Percentiles rank a stretch among this genome's conserved stretches.
These are phyloP conservation scores for Notolabrus celidotus DNA, from an alignment of 2,797 vertebrate species.

Conservation along the genomic window DNA sequence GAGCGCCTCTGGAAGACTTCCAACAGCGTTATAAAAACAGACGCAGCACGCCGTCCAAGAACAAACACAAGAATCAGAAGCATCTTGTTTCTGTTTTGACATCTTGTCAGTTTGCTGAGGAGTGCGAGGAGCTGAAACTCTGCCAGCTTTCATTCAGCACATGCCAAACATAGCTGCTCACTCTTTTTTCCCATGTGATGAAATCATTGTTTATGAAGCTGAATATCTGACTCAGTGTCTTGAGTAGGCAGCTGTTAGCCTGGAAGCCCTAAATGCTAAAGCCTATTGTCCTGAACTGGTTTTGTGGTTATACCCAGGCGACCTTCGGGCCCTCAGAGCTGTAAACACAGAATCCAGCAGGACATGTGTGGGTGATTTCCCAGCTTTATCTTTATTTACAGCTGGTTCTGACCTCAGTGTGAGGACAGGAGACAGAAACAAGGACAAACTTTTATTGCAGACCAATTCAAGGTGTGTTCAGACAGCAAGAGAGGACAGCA, in stretches of 20 bases:
- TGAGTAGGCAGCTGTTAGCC: conserved; percentile 33
- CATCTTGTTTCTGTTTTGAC: not conserved
- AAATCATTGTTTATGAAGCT: conserved; percentile 40
- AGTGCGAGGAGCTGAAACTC: not conserved
- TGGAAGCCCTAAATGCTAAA: conserved; percentile 27
- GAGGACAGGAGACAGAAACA: conserved; percentile 2
- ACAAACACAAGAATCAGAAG: conserved; percentile 4
- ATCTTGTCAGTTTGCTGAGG: not conserved
- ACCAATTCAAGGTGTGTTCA: not conserved
- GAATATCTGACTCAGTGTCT: conserved; percentile 12
- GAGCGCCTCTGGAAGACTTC: not conserved
- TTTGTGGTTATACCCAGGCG: not conserved
- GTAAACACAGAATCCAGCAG: conserved; percentile 1
- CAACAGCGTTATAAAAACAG: not conserved
- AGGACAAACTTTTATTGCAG: not conserved
- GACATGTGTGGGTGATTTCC: not conserved
- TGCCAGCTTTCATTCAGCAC: conserved; percentile 10
- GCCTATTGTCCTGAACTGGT: conserved; percentile 17
- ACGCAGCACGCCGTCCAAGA: conserved; percentile 9
- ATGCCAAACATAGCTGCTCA: conserved; percentile 29
- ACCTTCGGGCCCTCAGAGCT: conserved; percentile 13
- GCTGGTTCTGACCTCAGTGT: not conserved
- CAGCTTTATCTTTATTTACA: not conserved
- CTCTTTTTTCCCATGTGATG: conserved; percentile 18
- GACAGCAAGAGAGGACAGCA: not conserved